Conservation (phyloP, 2,888 invertebrate genomes). For the Noctua fimbriata region DNA sequence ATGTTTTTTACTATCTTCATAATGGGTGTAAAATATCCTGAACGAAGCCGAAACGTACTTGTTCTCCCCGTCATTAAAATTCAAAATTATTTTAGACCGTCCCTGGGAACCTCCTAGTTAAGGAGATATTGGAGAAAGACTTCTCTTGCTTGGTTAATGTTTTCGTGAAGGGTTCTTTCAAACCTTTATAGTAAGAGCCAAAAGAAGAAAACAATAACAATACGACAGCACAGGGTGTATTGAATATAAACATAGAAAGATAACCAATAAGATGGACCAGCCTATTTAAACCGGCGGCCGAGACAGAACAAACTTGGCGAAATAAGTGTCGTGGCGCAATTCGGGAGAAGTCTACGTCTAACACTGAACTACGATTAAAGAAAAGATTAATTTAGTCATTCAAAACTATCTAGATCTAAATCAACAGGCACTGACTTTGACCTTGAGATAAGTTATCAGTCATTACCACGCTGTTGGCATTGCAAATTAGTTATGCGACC, state of each 20-base stretch:
- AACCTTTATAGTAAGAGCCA: no score
- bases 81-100: no score
- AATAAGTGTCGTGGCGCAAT: not conserved
- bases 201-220: not conserved
- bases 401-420: not conserved
- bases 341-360: not conserved
- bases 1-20: not conserved
- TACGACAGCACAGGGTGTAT: not conserved
- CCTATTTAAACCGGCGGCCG: not conserved
- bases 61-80: no score
- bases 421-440: not conserved
- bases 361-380: not conserved
- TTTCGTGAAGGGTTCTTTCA: no score
- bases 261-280: not conserved
- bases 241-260: not conserved
- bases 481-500: conserved; percentile 26
- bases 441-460: conserved; percentile 38
- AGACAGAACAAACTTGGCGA: not conserved
- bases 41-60: no score
- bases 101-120: no score
- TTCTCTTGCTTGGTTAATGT: no score
- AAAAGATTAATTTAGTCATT: not conserved
- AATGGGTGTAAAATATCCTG: no score
- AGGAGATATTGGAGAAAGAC: no score
- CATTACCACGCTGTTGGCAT: conserved; percentile 26